These are phyloP conservation scores for Struthio camelus DNA, from an alignment of 2,113 vertebrate genomes.

Conservation along the genomic window DNA sequence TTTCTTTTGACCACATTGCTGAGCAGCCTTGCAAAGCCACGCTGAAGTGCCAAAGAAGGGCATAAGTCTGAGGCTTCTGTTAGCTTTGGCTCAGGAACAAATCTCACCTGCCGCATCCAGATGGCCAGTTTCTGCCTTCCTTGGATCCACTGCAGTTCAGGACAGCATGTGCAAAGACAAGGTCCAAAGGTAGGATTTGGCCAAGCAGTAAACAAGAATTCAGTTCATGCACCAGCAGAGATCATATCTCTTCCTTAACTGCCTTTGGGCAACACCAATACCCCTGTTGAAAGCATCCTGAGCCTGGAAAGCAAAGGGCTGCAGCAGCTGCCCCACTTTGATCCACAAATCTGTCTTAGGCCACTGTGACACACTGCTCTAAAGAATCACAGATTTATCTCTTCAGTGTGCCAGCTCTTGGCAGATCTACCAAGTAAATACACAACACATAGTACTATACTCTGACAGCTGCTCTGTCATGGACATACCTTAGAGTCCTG, in stretches of 20 bases:
- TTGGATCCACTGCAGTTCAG: not conserved
- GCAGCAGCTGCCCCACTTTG: not conserved
- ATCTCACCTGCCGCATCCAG: not conserved
- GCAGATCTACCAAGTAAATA: not conserved
- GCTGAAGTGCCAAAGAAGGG: not conserved
- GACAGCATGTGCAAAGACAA: not conserved
- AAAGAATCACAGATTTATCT: not conserved
- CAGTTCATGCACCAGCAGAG: not conserved
- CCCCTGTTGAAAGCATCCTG: not conserved
- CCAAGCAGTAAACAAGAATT: not conserved
- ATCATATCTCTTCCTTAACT: rapidly evolving
- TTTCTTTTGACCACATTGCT: not conserved
- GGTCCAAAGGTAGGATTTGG: not conserved
- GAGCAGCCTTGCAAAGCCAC: not conserved
- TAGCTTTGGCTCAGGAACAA: not conserved
- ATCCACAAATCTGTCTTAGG: not conserved
- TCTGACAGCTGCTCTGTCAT: not conserved
- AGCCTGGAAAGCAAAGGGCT: not conserved
- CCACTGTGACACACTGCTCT: not conserved
- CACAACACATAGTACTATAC: not conserved
- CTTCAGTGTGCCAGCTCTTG: not conserved
- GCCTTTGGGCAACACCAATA: not conserved
- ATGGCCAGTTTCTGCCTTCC: not conserved
- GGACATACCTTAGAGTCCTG: not conserved
- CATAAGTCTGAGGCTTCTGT: not conserved